Evolutionary conservation across 2,888 invertebrate genomes (phyloP).

Genomic region (Leucoma salicis): DNA sequence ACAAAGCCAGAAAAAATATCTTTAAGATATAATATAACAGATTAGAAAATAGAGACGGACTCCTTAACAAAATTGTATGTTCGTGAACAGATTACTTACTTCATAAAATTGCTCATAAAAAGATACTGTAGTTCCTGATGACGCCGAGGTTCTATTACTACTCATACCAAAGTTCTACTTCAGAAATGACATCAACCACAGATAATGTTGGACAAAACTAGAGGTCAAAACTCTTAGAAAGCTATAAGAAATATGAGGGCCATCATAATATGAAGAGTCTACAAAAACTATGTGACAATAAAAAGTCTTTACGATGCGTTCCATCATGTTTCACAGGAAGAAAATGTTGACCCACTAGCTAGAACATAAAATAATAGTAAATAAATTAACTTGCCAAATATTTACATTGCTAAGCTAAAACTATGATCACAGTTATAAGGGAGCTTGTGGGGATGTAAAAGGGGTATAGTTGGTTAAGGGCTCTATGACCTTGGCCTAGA

Average conservation of each 20-base stretch:
- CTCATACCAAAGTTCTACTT: neutral
- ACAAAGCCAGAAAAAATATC: too few species aligned
- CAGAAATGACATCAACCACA: constrained; percentile 1
- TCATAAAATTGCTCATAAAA: too few species aligned
- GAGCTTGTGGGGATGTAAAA: neutral
- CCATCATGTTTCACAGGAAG: constrained; percentile 52
- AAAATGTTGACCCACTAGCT: constrained; percentile 43
- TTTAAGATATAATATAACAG: too few species aligned
- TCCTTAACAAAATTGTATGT: too few species aligned
- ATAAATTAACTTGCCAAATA: constrained; percentile 31
- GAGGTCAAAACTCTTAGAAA: constrained; percentile 26
- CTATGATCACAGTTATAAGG: neutral
- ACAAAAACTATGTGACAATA: constrained; percentile 40
- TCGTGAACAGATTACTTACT: too few species aligned
- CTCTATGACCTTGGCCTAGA: constrained; percentile 3
- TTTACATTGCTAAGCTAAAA: constrained; percentile 13
- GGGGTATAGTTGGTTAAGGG: neutral
- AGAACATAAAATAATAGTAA: constrained; percentile 36
- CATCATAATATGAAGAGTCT: constrained; percentile 33
- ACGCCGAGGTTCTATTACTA: too few species aligned
- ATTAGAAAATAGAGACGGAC: too few species aligned
- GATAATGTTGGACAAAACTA: constrained; percentile 6
- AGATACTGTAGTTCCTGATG: too few species aligned
- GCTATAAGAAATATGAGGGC: constrained; percentile 35
- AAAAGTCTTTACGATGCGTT: constrained; percentile 53